These are phyloP conservation scores for Macrobrachium nipponense DNA, from an alignment of 1,140 invertebrate genomes.

Conservation along the genomic window DNA sequence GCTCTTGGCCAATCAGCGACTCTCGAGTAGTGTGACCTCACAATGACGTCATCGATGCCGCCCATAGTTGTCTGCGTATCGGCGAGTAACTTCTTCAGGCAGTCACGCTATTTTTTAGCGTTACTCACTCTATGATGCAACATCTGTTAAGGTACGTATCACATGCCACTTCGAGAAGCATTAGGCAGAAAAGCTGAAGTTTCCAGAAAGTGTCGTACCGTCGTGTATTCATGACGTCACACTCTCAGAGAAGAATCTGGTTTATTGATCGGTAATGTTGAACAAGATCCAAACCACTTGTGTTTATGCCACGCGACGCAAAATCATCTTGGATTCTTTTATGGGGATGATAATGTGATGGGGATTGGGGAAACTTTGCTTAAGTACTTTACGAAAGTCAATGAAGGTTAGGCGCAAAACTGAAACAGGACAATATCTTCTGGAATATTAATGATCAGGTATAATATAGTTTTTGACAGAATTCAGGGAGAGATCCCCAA, in stretches of 20 bases:
- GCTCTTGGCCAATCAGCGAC: background rate
- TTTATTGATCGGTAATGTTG: slow-evolving; percentile 8
- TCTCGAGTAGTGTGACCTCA: background rate
- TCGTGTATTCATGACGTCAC: background rate
- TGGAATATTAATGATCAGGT: too few species aligned
- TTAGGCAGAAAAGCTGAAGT: background rate
- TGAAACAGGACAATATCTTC: too few species aligned
- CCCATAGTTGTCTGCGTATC: background rate
- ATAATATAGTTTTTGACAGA: too few species aligned
- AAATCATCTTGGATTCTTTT: background rate
- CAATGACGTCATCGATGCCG: background rate
- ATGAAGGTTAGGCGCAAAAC: too few species aligned
- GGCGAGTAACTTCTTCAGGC: background rate
- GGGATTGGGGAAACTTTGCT: too few species aligned
- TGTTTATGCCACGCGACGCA: background rate
- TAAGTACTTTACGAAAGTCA: too few species aligned
- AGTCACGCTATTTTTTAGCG: background rate
- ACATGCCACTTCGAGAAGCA: background rate
- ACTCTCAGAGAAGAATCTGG: background rate
- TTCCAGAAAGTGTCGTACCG: background rate
- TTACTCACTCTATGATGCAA: background rate
- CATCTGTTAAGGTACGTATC: background rate
- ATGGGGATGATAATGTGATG: background rate
- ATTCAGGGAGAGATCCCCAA: too few species aligned
- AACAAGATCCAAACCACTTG: background rate